Evolutionary conservation across 2,888 invertebrate species (phyloP), one percentile per base, ranked within the genome.

Genomic region (Machimus atricapillus): DNA sequence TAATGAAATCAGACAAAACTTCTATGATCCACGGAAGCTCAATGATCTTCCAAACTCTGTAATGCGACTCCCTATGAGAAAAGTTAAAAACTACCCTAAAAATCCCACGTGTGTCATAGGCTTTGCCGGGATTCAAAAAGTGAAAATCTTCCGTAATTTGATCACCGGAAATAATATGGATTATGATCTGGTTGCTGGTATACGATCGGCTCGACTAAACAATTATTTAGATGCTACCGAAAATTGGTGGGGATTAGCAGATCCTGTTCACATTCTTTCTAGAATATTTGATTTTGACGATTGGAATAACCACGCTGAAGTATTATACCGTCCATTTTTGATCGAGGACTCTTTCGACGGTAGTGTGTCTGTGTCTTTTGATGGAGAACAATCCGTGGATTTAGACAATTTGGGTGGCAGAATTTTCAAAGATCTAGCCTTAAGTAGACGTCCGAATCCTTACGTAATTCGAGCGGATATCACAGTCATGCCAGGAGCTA

Each of bases 251-350:
- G 99, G 99, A 14, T 96, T 96, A 3, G 93, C 93, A 0, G 94
- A 96, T 86, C 95, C 96, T 85, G 93, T 93, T 6, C 94, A 94
- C 86, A 99, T 99, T 86, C 95, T 95, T 89, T 94, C 95, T 83
- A 94, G 95, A 91, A 98, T 99, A 90, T 99, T 99, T 91, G 99
- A 99, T 93, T 99, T 99, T 92, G 98, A 99, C 91, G 99, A 99
- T 91, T 99, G 99, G 99, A 99, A 99, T 91, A 97, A 98, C 92
- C 98, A 98, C 91, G 98, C 98, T 0, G 95, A 98, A 85, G 99
- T 98, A 0, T 94, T 96, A 16, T 99, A 96, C 92, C 94, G 96
- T 86, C 99, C 99, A 0, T 99, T 95, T 92, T 94, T 98, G 87
- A 94, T 96, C 0, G 96, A 96, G 91, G 96, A 97, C 89, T 94